Conservation (phyloP, 2,888 invertebrate species). For the Cordilura impudica region DNA sequence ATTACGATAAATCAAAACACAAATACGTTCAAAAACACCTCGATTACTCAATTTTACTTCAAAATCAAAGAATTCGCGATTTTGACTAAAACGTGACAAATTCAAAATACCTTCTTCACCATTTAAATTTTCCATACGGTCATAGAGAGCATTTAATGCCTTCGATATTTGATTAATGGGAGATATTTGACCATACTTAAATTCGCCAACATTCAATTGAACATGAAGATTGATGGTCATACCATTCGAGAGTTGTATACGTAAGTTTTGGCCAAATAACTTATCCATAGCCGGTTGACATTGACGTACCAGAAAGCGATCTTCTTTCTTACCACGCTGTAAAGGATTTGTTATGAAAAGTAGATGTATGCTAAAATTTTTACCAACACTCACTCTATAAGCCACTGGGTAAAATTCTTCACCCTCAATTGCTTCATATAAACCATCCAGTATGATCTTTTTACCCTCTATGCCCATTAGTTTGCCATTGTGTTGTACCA, state of each 20-base stretch:
- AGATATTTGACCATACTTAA: constrained; percentile 69
- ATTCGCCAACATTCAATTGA: constrained; percentile 70
- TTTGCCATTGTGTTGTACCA: constrained; percentile 69
- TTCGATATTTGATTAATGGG: constrained; percentile 68
- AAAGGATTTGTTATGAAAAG: not conserved
- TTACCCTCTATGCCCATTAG: constrained; percentile 64
- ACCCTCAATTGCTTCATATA: constrained; percentile 69
- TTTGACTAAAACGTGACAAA: constrained; percentile 68
- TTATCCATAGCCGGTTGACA: constrained; percentile 72
- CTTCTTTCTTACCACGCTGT: constrained; percentile 68
- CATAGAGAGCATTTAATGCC: constrained; percentile 65
- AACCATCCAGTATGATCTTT: constrained; percentile 66
- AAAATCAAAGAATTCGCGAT: constrained; percentile 66
- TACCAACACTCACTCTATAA: constrained; percentile 67
- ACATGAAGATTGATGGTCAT: constrained; percentile 66
- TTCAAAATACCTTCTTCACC: constrained; percentile 69
- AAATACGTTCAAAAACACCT: constrained; percentile 69
- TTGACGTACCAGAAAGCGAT: constrained; percentile 71
- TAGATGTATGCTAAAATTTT: not conserved
- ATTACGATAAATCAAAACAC: constrained; percentile 70
- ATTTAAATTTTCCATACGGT: constrained; percentile 64
- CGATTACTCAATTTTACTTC: constrained; percentile 69
- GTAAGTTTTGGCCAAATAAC: constrained; percentile 69
- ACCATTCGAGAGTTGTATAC: constrained; percentile 66
- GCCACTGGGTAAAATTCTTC: constrained; percentile 72